Conservation (phyloP, 2,113 vertebrate genomes). For the Todiramphus chloris region DNA sequence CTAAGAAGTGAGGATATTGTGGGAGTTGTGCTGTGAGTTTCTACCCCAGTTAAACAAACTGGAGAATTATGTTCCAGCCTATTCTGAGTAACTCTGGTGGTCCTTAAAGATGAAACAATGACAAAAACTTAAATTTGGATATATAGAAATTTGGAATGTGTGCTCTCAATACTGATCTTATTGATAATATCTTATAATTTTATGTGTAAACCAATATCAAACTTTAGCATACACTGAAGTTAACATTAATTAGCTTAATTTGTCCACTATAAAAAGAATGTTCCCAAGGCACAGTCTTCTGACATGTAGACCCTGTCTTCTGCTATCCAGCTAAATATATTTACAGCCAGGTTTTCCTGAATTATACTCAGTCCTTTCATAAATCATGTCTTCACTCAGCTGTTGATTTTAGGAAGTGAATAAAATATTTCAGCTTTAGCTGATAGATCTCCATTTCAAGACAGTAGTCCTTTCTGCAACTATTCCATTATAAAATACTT, state of each 20-base stretch:
- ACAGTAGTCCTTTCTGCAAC: neutral
- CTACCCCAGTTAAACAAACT: neutral
- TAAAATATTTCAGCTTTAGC: neutral
- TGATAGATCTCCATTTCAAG: neutral
- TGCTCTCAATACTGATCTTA: neutral
- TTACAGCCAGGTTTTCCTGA: neutral
- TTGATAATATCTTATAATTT: neutral
- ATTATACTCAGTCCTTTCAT: neutral
- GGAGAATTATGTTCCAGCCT: neutral
- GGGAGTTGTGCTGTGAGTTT: neutral
- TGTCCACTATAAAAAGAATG: neutral
- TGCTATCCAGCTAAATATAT: neutral
- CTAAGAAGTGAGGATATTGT: neutral
- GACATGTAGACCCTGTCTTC: neutral
- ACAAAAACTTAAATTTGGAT: neutral
- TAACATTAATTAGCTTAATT: neutral
- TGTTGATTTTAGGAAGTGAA: neutral
- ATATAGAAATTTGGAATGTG: neutral
- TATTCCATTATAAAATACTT: neutral
- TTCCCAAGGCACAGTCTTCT: neutral
- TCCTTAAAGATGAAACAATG: neutral
- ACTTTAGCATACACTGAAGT: neutral
- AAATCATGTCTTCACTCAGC: neutral
- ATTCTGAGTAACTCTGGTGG: accelerated
- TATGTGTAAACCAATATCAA: neutral